Conservation (phyloP, 2,797 vertebrate species). For the Enteromius mattozi region DNA sequence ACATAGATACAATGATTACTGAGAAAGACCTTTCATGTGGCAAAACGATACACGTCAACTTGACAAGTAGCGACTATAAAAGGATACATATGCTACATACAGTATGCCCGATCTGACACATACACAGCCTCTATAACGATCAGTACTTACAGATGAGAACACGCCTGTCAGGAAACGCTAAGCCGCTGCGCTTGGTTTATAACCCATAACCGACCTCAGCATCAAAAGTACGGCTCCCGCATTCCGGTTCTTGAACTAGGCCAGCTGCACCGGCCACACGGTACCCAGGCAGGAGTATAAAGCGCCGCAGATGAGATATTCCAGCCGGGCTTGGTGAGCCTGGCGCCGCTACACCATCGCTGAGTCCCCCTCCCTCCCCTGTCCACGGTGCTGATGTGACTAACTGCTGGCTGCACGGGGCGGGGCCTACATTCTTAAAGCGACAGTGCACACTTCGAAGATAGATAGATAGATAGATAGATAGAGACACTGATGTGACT, state of each 20-base stretch:
- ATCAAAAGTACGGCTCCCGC: constrained; percentile 56
- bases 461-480: background rate
- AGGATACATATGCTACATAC: constrained; percentile 16
- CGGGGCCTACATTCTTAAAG: constrained; percentile 64
- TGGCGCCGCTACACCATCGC: constrained; percentile 63
- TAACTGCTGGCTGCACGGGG: constrained; percentile 61
- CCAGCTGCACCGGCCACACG: constrained; percentile 64
- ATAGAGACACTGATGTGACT: background rate
- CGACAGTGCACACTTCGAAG: constrained; percentile 41
- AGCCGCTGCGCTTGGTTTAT: constrained; percentile 58
- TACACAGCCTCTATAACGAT: constrained; percentile 52
- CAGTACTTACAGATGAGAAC: constrained; percentile 73
- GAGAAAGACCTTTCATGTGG: background rate
- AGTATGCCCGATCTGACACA: constrained; percentile 26
- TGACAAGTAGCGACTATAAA: constrained; percentile 10
- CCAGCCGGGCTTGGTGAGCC: constrained; percentile 77
- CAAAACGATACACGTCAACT: background rate
- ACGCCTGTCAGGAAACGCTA: constrained; percentile 56
- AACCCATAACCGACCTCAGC: constrained; percentile 56
- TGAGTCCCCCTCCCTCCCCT: constrained; percentile 58
- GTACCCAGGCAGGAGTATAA: constrained; percentile 71
- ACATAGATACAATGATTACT: background rate
- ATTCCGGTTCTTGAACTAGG: constrained; percentile 56
- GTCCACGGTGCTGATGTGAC: constrained; percentile 67
- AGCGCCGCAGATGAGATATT: constrained; percentile 56